These are phyloP conservation scores for Chauna torquata DNA, from an alignment of 2,113 vertebrate species.

Conservation along the genomic window DNA sequence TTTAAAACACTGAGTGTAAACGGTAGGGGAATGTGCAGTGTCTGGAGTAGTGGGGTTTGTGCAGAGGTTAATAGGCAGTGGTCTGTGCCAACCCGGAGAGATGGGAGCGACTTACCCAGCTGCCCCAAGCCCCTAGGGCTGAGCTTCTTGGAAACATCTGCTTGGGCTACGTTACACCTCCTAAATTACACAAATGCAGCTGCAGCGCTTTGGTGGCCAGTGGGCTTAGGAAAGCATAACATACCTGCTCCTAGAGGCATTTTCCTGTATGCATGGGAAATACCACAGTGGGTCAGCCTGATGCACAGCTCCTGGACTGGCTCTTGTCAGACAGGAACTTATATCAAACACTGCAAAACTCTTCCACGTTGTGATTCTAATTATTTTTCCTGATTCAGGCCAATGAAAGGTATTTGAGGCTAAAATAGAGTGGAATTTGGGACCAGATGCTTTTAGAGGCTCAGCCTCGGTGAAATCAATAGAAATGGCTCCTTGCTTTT, in stretches of 20 bases:
- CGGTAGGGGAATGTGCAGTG: no score
- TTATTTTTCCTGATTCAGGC: background rate
- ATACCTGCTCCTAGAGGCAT: rapidly evolving
- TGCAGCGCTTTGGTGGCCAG: background rate
- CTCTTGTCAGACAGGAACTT: background rate
- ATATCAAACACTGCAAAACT: background rate
- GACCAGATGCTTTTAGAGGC: background rate
- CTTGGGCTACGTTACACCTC: background rate
- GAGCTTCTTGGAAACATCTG: background rate
- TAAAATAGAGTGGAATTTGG: rapidly evolving
- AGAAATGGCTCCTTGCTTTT: background rate
- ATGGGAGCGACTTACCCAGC: background rate
- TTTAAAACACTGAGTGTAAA: background rate
- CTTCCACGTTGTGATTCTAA: background rate
- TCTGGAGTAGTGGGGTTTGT: background rate
- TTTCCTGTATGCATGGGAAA: background rate
- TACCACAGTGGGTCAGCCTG: no score
- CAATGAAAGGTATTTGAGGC: background rate
- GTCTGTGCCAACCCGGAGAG: background rate
- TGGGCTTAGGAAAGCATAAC: background rate
- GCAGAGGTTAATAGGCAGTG: no score
- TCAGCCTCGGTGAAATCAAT: background rate
- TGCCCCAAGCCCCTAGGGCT: no score
- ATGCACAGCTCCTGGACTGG: background rate
- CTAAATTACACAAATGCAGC: background rate